These are phyloP conservation scores for Zeugodacus cucurbitae DNA, from an alignment of 1,140 invertebrate species.

Conservation along the genomic window DNA sequence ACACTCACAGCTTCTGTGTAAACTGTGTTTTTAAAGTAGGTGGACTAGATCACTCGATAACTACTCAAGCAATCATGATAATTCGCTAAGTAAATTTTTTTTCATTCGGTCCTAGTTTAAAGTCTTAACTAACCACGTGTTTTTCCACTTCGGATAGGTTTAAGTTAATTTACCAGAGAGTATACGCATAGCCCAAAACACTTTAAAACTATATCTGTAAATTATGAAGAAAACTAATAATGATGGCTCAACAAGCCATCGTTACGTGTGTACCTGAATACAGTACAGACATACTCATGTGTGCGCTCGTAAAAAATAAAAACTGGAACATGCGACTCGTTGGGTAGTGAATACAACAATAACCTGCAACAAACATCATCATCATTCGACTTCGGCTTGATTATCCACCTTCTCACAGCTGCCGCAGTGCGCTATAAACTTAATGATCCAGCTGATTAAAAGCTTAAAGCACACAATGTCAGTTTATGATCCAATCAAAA, in stretches of 20 bases:
- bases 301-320: not conserved
- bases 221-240: not conserved
- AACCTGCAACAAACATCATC: not conserved
- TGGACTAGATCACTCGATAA: too few species aligned
- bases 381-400: not conserved
- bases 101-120: too few species aligned
- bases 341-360: not conserved
- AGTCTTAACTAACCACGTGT: too few species aligned
- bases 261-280: not conserved
- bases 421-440: not conserved
- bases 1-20: too few species aligned
- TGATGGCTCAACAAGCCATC: not conserved
- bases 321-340: not conserved
- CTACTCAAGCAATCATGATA: too few species aligned
- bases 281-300: not conserved
- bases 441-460: conserved; percentile 29
- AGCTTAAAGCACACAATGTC: conserved; percentile 32
- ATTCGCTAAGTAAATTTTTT: too few species aligned
- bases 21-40: too few species aligned
- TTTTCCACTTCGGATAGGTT: too few species aligned
- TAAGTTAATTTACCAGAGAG: too few species aligned
- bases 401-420: not conserved
- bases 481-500: conserved; percentile 41
- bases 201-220: not conserved
- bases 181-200: too few species aligned